Evolutionary conservation across 1,140 invertebrate genomes (phyloP).

Genomic region (Scaptomyza montana): DNA sequence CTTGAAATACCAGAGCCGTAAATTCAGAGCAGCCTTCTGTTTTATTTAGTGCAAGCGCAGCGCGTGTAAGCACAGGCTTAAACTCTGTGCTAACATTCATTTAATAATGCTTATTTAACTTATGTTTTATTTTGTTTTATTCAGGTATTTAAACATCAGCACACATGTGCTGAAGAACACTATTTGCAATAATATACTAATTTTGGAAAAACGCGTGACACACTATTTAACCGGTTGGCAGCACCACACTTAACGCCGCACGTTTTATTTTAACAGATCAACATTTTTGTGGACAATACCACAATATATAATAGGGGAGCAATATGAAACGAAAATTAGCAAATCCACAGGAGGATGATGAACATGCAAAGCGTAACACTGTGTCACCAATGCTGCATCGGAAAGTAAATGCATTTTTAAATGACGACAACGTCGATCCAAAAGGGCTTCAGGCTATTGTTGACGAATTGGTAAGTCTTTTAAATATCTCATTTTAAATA

Average conservation of each 20-base stretch:
- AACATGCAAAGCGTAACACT: constrained; percentile 6
- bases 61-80: constrained; percentile 71
- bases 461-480: constrained; percentile 40
- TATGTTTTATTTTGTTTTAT: background rate
- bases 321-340: constrained; percentile 26
- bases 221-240: constrained; percentile 24
- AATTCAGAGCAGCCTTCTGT: constrained; percentile 34
- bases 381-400: constrained; percentile 83
- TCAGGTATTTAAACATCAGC: background rate
- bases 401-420: constrained; percentile 88
- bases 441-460: constrained; percentile 38
- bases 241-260: constrained; percentile 15
- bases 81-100: constrained; percentile 69
- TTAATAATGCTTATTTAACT: background rate
- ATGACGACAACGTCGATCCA: constrained; percentile 84
- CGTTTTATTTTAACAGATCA: constrained; percentile 27
- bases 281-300: background rate
- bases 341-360: background rate
- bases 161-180: constrained; percentile 18
- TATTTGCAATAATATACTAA: constrained; percentile 15
- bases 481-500: background rate
- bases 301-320: background rate
- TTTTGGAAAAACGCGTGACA: constrained; percentile 11
- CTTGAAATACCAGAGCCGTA: constrained; percentile 62
- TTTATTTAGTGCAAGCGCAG: constrained; percentile 61